Evolutionary conservation across 2,797 vertebrate species (phyloP).

Genomic region (Poeciliopsis paucimaculata): DNA sequence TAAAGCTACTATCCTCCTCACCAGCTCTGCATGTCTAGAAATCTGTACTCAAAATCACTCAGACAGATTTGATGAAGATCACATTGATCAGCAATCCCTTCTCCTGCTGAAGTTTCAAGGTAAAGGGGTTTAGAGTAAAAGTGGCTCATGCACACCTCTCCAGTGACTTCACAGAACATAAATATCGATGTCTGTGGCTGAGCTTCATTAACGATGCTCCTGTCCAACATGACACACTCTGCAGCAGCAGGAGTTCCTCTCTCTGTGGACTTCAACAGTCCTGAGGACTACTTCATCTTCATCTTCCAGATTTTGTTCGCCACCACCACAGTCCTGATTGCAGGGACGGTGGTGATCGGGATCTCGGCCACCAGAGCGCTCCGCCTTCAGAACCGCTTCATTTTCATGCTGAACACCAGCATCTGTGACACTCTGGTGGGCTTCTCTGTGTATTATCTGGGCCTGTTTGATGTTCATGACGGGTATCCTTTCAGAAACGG

Average conservation of each 20-base stretch:
- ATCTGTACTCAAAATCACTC: background rate
- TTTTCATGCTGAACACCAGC: constrained; percentile 83
- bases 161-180: background rate
- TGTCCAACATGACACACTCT: constrained; percentile 44
- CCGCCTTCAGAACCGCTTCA: constrained; percentile 76
- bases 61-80: background rate
- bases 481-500: constrained; percentile 65
- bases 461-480: constrained; percentile 69
- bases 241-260: constrained; percentile 45
- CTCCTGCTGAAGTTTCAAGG: background rate
- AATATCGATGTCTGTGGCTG: background rate
- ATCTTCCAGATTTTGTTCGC: constrained; percentile 77
- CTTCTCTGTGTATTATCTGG: constrained; percentile 58
- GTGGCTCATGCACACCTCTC: background rate
- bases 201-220: constrained; percentile 37
- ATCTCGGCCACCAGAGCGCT: constrained; percentile 66
- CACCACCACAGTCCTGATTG: constrained; percentile 57
- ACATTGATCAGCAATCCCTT: background rate
- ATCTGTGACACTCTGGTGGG: constrained; percentile 63
- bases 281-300: constrained; percentile 73
- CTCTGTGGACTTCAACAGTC: constrained; percentile 72
- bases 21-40: background rate
- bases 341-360: constrained; percentile 65
- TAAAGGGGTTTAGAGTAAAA: background rate
- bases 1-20: background rate